Evolutionary conservation across 1,140 invertebrate species (phyloP), one percentile per base, ranked within the genome.

Genomic region (Drosophila bocki): DNA sequence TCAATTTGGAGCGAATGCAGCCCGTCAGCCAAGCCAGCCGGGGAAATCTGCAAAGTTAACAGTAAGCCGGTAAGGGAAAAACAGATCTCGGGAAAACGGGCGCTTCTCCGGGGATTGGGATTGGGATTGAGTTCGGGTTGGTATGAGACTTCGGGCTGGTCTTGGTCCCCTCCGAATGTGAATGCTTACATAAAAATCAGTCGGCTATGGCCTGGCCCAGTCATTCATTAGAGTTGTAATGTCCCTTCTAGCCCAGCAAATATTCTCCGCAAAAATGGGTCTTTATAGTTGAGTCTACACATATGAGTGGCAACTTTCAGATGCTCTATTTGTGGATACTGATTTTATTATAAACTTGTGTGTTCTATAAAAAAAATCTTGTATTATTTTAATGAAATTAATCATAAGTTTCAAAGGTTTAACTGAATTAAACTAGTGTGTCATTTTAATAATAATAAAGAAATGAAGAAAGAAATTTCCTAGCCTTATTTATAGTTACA

Each of bases 1-100:
- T 88, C 78, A 90, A 85, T 90, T 79, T 86, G 75, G 47, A 53
- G 42, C 68, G 65, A 85, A 85, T 85, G 82, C 80, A 87, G 63
- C 59, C 58, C 57, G 58, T 51, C 64, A 70, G 60, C 67, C 68
- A 51, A 45, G 67, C 70, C 70, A 72, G 67, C 69, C 69, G 56
- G 75, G 60, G 68, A 85, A 81, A 90, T 84, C 82, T 85, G 74
- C 65, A 88, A 58, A 72, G 62, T 65, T 78, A 63, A 59, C 75
- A 44, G 58, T 63, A 78, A 78, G 65, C 33, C 67, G 54, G 39
- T 32, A 75, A 59, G 54, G 64, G 58, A 54, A 42, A 68, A 69
- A 44, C 22, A 48, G 33, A 53, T 59, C 56, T 44, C 35, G 37
- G 26, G 26, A 60, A 69, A 53, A 41, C 53, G 8, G 19, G 19